A percentile compares a stretch with the other conserved stretches of the same genome.
Evolutionary conservation across 2,888 invertebrate species (phyloP).

Genomic region (Mycalesis mineus): DNA sequence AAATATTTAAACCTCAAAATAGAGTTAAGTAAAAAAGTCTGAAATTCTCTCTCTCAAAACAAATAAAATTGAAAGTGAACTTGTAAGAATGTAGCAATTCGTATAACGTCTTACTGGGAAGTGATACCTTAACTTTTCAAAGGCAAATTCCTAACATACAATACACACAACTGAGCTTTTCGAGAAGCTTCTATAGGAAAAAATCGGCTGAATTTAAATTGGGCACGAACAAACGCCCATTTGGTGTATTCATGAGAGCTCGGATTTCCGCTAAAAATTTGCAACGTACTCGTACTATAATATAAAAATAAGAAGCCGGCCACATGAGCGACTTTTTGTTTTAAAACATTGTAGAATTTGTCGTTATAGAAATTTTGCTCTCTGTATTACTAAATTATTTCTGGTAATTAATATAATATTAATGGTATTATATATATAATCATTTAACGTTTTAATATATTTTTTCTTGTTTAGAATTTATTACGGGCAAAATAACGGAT

Average conservation of each 20-base stretch:
- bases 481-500: too few relatives aligned
- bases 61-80: background rate
- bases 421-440: too few relatives aligned
- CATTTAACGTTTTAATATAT: too few relatives aligned
- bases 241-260: slow-evolving; percentile 11
- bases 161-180: background rate
- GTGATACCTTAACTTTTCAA: background rate
- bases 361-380: too few relatives aligned
- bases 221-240: slow-evolving; percentile 5
- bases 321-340: background rate
- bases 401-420: too few relatives aligned
- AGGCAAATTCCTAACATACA: slow-evolving; percentile 8
- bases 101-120: slow-evolving; percentile 7
- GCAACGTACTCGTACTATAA: background rate
- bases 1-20: too few relatives aligned
- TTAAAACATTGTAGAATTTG: too few relatives aligned
- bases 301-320: background rate
- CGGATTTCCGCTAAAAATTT: slow-evolving; percentile 4
- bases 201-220: slow-evolving; percentile 12
- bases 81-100: background rate
- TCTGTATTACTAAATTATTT: too few relatives aligned
- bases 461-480: too few relatives aligned
- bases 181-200: slow-evolving; percentile 1
- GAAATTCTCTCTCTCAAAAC: background rate
- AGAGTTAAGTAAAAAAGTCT: too few relatives aligned